phyloP scores from a whole-genome alignment of 2,113 vertebrate species.

The Capricornis sumatraensis region DNA sequence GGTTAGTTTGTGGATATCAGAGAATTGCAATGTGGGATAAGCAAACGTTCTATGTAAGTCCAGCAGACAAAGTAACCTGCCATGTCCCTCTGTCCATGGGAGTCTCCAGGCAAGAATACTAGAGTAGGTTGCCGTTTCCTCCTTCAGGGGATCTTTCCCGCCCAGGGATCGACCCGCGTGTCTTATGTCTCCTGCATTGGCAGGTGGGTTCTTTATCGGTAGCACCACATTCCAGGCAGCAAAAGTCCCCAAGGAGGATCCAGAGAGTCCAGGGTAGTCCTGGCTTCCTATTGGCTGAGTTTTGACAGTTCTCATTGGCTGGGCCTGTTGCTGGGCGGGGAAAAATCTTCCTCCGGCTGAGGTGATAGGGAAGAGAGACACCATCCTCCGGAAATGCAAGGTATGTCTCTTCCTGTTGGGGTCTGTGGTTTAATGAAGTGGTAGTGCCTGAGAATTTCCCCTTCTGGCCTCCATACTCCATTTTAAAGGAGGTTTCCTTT shows the following conservation, averaged over 20 bases:
- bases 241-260: fast-evolving
- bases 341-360: background rate
- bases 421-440: background rate
- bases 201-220: background rate
- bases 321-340: background rate
- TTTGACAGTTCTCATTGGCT: background rate
- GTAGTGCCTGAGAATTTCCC: too few relatives aligned
- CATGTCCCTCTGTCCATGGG: background rate
- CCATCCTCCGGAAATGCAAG: background rate
- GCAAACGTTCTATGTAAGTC: background rate
- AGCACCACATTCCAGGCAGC: background rate
- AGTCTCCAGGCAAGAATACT: background rate
- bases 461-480: background rate
- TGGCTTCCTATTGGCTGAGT: background rate
- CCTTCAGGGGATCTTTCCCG: background rate
- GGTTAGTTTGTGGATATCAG: background rate
- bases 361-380: background rate
- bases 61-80: background rate
- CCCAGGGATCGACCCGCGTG: background rate
- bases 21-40: background rate
- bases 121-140: background rate
- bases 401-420: background rate
- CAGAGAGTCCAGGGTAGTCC: background rate
- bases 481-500: background rate
- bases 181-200: background rate